Conservation (phyloP, 2,888 invertebrate genomes). For the Microctonus hyperodae region DNA sequence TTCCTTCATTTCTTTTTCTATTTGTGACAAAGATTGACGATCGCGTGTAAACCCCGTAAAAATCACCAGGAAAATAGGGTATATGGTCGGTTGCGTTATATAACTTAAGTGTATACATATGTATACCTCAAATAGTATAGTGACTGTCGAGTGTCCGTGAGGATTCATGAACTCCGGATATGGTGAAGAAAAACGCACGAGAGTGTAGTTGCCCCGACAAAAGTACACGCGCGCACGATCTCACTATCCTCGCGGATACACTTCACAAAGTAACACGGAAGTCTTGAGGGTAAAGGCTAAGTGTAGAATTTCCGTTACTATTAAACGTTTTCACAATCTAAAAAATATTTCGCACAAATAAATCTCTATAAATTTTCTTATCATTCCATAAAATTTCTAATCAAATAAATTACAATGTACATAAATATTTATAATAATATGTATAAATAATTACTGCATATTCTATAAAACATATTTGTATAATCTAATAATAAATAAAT, state of each 20-base stretch:
- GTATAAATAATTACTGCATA: no score
- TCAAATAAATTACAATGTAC: no score
- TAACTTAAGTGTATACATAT: constrained; percentile 5
- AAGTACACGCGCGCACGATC: constrained; percentile 1
- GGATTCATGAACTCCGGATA: constrained; percentile 52
- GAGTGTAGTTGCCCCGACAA: background rate
- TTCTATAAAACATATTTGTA: no score
- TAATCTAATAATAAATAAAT: no score
- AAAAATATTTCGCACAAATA: no score
- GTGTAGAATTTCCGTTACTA: constrained; percentile 54
- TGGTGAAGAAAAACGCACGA: constrained; percentile 38
- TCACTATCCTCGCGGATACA: constrained; percentile 28
- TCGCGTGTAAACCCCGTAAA: constrained; percentile 30
- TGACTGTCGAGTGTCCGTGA: constrained; percentile 32
- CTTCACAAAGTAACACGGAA: constrained; percentile 45
- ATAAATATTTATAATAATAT: no score
- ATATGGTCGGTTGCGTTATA: background rate
- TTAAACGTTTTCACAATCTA: constrained; percentile 46
- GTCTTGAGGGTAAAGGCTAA: constrained; percentile 47
- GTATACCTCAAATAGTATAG: constrained; percentile 1
- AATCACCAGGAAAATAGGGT: constrained; percentile 22
- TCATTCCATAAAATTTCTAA: no score
- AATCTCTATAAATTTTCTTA: no score
- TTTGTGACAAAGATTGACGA: constrained; percentile 27
- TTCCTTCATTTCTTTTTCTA: background rate